phyloP scores from a whole-genome alignment of 2,888 invertebrate species.

The Stenichneumon culpator region DNA sequence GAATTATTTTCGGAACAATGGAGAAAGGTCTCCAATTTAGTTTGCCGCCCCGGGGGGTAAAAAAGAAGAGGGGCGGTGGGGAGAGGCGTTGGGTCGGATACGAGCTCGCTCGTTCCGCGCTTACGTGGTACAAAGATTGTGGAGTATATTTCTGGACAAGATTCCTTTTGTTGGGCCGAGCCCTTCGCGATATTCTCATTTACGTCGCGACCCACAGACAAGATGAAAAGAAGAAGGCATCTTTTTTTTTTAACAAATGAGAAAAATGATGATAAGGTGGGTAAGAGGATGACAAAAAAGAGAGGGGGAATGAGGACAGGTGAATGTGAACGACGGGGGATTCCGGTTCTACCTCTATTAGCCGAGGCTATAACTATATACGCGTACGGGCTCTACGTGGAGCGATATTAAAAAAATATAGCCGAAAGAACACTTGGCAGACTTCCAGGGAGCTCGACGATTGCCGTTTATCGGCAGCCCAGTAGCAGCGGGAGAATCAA shows the following conservation, averaged over 20 bases:
- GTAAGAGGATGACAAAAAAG: neutral
- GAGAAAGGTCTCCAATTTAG: slow-evolving; percentile 64
- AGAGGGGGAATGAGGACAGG: neutral
- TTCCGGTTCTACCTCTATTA: neutral
- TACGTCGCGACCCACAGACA: neutral
- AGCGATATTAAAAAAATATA: slow-evolving; percentile 40
- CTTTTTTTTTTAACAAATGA: neutral
- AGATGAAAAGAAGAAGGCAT: neutral
- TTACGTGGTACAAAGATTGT: neutral
- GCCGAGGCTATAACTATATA: slow-evolving; percentile 15
- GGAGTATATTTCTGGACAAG: neutral
- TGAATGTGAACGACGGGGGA: neutral
- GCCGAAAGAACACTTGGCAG: slow-evolving; percentile 53
- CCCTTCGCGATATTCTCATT: neutral
- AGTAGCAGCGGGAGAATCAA: slow-evolving; percentile 4
- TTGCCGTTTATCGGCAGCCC: slow-evolving; percentile 56
- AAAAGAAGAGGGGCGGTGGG: neutral
- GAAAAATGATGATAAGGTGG: neutral
- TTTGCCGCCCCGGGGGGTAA: slow-evolving; percentile 17
- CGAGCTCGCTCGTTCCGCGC: neutral
- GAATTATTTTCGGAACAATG: slow-evolving; percentile 73
- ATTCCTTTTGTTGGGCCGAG: slow-evolving; percentile 24
- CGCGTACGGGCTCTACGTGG: neutral
- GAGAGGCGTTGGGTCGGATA: neutral
- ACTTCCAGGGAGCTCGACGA: slow-evolving; percentile 51